Conservation (phyloP, 2,113 vertebrate species). For the Propithecus coquereli region DNA sequence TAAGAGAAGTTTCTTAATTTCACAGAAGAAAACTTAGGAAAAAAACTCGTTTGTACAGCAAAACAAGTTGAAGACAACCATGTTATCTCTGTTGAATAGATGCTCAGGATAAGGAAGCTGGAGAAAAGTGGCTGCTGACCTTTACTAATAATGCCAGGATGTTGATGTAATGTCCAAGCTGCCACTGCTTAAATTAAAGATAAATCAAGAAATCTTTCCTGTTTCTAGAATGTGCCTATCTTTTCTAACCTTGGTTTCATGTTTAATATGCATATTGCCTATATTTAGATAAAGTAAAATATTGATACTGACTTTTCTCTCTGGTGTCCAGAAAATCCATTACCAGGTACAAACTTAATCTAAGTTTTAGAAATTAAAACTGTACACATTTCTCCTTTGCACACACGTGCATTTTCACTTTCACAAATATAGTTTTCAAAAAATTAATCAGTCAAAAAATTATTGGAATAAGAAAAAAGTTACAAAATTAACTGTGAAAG, state of each 20-base stretch:
- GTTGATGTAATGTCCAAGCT: not conserved
- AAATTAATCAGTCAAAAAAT: not conserved
- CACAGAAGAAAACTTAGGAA: not conserved
- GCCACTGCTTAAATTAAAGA: not conserved
- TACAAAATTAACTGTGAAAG: not conserved
- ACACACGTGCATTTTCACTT: not conserved
- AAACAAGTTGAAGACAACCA: not conserved
- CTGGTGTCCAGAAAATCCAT: not conserved
- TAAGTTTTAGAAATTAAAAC: slow-evolving; percentile 1
- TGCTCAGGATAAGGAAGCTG: slow-evolving; percentile 37
- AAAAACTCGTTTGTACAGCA: slow-evolving; percentile 11
- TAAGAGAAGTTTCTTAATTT: slow-evolving; percentile 15
- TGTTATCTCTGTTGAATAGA: not conserved
- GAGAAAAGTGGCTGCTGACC: slow-evolving; percentile 17
- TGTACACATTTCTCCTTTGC: not conserved
- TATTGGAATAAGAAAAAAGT: not conserved
- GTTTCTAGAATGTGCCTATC: not conserved
- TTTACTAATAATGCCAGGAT: slow-evolving; percentile 28
- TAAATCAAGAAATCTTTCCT: not conserved
- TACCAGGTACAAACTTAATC: not conserved
- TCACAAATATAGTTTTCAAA: not conserved
- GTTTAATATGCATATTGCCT: not conserved
- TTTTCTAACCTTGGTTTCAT: not conserved
- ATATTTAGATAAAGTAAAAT: not conserved
- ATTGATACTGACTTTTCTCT: not conserved